Evolutionary conservation across 2,797 vertebrate genomes (phyloP).

Genomic region (Tadarida brasiliensis): DNA sequence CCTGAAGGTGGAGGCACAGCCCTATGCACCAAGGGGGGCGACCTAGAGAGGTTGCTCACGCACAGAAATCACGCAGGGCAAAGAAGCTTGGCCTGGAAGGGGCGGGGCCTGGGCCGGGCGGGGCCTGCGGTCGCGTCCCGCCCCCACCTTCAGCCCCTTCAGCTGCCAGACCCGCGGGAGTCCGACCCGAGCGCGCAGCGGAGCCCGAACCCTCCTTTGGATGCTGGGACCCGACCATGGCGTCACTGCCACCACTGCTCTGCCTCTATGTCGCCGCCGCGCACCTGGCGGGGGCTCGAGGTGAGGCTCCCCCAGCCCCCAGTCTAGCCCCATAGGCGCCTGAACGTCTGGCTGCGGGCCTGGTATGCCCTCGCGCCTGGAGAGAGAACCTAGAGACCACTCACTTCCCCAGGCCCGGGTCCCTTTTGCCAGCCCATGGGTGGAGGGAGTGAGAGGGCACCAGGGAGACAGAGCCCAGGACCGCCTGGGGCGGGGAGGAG

Average conservation of each 20-base stretch:
- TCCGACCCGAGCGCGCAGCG: not conserved
- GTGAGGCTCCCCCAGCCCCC: constrained; percentile 75
- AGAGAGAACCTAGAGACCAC: not conserved
- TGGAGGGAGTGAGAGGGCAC: too few relatives aligned
- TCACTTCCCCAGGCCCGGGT: not conserved
- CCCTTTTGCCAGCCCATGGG: not conserved
- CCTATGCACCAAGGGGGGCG: not conserved
- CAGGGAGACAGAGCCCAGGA: not conserved
- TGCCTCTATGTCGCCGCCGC: constrained; percentile 74
- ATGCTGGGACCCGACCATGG: constrained; percentile 65
- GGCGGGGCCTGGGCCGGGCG: constrained; percentile 37
- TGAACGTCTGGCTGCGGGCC: not conserved
- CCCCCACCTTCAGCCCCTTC: not conserved
- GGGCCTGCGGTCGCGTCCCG: constrained; percentile 1
- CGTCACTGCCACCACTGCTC: constrained; percentile 35
- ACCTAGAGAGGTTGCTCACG: not conserved
- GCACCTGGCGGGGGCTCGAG: constrained; percentile 74
- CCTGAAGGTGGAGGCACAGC: not conserved
- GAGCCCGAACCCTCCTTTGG: not conserved
- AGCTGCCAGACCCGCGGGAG: not conserved
- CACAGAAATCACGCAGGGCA: not conserved
- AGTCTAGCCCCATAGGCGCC: not conserved
- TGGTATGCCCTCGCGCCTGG: not conserved
- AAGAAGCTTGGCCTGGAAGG: not conserved
- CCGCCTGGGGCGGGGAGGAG: not conserved